Percentiles rank a stretch among this genome's conserved stretches.
These are phyloP conservation scores for Elachura formosa DNA, from an alignment of 2,113 vertebrate genomes.

Conservation along the genomic window DNA sequence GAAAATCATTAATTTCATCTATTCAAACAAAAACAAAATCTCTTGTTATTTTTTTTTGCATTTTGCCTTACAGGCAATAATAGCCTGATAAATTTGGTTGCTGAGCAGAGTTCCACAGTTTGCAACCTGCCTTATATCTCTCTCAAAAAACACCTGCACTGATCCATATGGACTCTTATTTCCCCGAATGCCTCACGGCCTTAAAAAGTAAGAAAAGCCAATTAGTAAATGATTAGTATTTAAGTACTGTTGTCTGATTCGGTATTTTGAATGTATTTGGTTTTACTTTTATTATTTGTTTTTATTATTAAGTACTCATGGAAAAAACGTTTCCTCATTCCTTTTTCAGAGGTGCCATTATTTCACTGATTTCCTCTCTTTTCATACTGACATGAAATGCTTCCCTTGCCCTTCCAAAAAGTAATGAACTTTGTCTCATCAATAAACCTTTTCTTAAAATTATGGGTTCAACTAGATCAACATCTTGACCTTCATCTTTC, in stretches of 20 bases:
- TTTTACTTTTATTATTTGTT: neutral
- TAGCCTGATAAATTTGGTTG: conserved; percentile 18
- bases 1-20: conserved; percentile 21
- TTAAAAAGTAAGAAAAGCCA: neutral
- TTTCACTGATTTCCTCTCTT: neutral
- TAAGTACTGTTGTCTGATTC: neutral
- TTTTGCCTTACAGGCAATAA: conserved; percentile 30
- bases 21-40: conserved; percentile 37
- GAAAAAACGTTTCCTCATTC: neutral
- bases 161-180: neutral
- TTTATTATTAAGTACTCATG: neutral
- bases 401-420: neutral
- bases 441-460: neutral
- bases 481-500: neutral
- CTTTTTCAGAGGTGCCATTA: neutral
- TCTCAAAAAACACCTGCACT: neutral
- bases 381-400: neutral
- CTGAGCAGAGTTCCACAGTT: neutral
- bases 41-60: conserved; percentile 15
- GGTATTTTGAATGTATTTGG: neutral
- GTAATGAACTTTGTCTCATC: neutral
- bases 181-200: neutral
- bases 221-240: neutral
- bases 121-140: neutral
- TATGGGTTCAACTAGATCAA: neutral